phyloP scores from a whole-genome alignment of 2,888 invertebrate species.

The Drymonia ruficornis region DNA sequence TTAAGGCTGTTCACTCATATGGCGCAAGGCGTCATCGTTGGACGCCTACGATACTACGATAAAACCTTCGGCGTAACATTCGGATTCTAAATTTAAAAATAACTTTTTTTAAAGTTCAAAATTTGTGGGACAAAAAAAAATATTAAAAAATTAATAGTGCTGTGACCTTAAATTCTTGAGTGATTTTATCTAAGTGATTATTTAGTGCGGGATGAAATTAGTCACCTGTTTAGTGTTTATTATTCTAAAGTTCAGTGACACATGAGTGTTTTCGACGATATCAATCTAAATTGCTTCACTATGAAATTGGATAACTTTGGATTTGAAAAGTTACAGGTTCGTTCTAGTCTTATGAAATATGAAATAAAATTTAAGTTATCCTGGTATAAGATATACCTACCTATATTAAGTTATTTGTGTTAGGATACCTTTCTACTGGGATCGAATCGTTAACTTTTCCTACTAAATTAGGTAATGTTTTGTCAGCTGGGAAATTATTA shows the following conservation, averaged over 20 bases:
- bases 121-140: neutral
- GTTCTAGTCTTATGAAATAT: slow-evolving; percentile 18
- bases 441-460: too few species aligned
- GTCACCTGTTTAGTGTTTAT: slow-evolving; percentile 11
- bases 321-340: slow-evolving; percentile 78
- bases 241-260: slow-evolving; percentile 31
- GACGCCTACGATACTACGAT: slow-evolving; percentile 66
- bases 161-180: neutral
- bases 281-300: slow-evolving; percentile 41
- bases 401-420: too few species aligned
- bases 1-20: slow-evolving; percentile 64
- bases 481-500: too few species aligned
- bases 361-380: neutral
- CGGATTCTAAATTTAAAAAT: slow-evolving; percentile 32
- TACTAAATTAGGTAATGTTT: too few species aligned
- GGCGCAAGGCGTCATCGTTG: slow-evolving; percentile 66
- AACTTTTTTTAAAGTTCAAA: neutral
- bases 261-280: slow-evolving; percentile 27
- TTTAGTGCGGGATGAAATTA: neutral
- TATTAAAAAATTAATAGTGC: neutral
- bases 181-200: neutral
- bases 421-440: too few species aligned
- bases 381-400: too few species aligned
- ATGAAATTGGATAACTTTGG: slow-evolving; percentile 82
- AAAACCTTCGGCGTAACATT: slow-evolving; percentile 52